phyloP scores from a whole-genome alignment of 1,140 invertebrate species.

The Cydia fagiglandana region DNA sequence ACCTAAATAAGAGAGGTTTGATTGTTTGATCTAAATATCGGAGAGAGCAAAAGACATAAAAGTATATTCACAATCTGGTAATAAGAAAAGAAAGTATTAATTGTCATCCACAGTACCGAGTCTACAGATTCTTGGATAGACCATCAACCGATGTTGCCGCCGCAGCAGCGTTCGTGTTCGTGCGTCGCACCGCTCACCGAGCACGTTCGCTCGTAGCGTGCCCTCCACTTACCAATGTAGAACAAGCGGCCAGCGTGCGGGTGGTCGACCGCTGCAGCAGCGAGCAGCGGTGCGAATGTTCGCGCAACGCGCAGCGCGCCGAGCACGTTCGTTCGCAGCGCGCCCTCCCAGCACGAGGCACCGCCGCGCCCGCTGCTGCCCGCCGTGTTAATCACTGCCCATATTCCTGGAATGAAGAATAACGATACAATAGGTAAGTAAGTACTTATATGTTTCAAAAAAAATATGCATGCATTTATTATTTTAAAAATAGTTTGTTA shows the following conservation, averaged over 20 bases:
- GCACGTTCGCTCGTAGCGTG: neutral
- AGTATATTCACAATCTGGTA: too few relatives aligned
- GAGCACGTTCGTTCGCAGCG: conserved; percentile 87
- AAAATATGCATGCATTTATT: neutral
- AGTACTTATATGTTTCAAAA: too few relatives aligned
- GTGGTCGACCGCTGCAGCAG: conserved; percentile 73
- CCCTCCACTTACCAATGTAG: conserved; percentile 78
- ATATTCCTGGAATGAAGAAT: conserved; percentile 82
- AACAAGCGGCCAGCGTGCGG: conserved; percentile 80
- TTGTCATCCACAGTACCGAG: too few relatives aligned
- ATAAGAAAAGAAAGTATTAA: too few relatives aligned
- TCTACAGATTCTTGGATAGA: neutral
- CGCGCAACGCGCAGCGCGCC: conserved; percentile 87
- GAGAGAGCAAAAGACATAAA: too few relatives aligned
- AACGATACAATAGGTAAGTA: too few relatives aligned
- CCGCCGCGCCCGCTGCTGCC: conserved; percentile 86
- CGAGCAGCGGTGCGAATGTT: conserved; percentile 84
- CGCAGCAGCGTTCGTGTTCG: conserved; percentile 80
- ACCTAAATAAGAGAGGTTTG: too few relatives aligned
- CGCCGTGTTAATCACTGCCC: conserved; percentile 90
- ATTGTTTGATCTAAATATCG: too few relatives aligned
- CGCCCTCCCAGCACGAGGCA: conserved; percentile 87
- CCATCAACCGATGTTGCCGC: conserved; percentile 77
- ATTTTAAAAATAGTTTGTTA: too few relatives aligned
- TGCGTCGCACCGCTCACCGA: conserved; percentile 81